phyloP scores from a whole-genome alignment of 92 coral and sea anemone species.

The Porites rus region DNA sequence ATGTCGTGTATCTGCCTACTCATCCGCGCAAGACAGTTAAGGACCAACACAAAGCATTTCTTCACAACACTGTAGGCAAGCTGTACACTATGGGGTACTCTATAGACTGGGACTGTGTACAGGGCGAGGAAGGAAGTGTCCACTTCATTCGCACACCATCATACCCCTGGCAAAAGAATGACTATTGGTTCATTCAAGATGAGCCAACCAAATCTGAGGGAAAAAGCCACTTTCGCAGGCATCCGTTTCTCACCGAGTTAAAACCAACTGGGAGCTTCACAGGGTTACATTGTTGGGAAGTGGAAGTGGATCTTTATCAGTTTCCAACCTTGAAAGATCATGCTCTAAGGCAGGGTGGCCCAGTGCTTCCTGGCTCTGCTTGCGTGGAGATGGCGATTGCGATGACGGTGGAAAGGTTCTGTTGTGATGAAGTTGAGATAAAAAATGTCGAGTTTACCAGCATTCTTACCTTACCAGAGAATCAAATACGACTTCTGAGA shows the following conservation, averaged over 20 bases:
- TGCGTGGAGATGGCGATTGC: slow-evolving; percentile 71
- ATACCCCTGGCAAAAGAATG: slow-evolving; percentile 88
- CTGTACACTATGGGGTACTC: slow-evolving; percentile 80
- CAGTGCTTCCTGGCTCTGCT: slow-evolving; percentile 70
- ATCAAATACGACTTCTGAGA: slow-evolving; percentile 40
- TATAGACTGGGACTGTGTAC: slow-evolving; percentile 69
- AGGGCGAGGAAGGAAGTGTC: slow-evolving; percentile 58
- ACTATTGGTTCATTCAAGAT: slow-evolving; percentile 71
- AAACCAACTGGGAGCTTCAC: slow-evolving; percentile 51
- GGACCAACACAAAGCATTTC: slow-evolving; percentile 78
- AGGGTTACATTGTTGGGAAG: slow-evolving; percentile 72
- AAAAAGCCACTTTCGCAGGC: slow-evolving; percentile 1
- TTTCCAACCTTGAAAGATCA: slow-evolving; percentile 66
- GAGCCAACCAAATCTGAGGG: background rate
- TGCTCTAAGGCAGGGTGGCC: slow-evolving; percentile 48
- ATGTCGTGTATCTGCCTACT: slow-evolving; percentile 52
- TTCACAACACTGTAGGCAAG: slow-evolving; percentile 76
- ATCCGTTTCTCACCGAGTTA: slow-evolving; percentile 51
- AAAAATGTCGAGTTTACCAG: slow-evolving; percentile 45
- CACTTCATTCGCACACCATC: slow-evolving; percentile 76
- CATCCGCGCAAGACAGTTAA: slow-evolving; percentile 66
- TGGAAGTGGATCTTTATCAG: slow-evolving; percentile 63
- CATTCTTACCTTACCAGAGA: slow-evolving; percentile 54
- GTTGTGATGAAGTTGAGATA: slow-evolving; percentile 32
- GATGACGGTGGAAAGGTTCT: slow-evolving; percentile 64